These are phyloP conservation scores for Rhamnusium bicolor DNA, from an alignment of 2,888 invertebrate species.

Conservation along the genomic window DNA sequence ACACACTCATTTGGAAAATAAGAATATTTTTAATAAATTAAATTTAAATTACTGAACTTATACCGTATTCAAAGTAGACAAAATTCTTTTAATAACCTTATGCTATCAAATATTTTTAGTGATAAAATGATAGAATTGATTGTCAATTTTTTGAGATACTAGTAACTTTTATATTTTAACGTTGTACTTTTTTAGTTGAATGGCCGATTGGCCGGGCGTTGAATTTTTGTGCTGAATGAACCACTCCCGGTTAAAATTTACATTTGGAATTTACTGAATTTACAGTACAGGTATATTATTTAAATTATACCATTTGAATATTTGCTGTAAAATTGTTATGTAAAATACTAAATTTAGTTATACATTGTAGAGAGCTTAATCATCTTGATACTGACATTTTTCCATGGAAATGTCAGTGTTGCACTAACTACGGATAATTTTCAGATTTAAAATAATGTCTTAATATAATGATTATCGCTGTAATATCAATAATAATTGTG, in stretches of 20 bases:
- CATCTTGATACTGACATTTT: conserved; percentile 14
- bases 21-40: too few relatives aligned
- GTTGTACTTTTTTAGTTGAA: conserved; percentile 26
- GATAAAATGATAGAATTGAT: too few relatives aligned
- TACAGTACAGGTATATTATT: conserved; percentile 31
- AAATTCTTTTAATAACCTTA: too few relatives aligned
- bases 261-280: conserved; percentile 18
- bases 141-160: too few relatives aligned
- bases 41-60: too few relatives aligned
- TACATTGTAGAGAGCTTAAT: neutral
- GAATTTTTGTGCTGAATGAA: conserved; percentile 34
- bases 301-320: neutral
- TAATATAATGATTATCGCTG: neutral
- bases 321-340: neutral
- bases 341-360: neutral
- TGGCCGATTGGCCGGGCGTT: conserved; percentile 41
- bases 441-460: neutral
- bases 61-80: too few relatives aligned
- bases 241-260: conserved; percentile 34
- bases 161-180: conserved; percentile 16
- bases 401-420: conserved; percentile 16
- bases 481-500: conserved; percentile 13
- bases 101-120: too few relatives aligned
- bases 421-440: neutral
- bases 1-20: too few relatives aligned